A percentile compares a stretch with the other conserved stretches of the same genome.
phyloP scores from a whole-genome alignment of 37 sponge, comb jelly and placozoan species.

The Dysidea cf. avara region DNA sequence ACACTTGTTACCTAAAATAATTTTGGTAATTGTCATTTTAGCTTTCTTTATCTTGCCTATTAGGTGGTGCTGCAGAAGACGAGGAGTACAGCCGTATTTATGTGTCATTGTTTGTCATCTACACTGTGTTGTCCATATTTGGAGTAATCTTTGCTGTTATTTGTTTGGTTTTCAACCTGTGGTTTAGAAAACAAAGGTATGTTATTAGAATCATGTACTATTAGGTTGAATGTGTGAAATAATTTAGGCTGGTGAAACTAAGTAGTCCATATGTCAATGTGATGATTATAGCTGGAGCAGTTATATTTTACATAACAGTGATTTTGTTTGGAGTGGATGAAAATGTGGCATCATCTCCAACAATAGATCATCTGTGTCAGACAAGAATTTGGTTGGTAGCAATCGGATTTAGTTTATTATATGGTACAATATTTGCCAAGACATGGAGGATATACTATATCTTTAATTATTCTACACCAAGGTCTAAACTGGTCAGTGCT shows the following conservation, averaged over 20 bases:
- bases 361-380: constrained; percentile 20
- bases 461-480: constrained; percentile 8
- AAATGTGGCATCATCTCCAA: background rate
- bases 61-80: constrained; percentile 22
- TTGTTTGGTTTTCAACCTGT: background rate
- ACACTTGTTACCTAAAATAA: too few relatives aligned
- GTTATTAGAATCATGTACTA: background rate
- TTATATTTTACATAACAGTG: constrained; percentile 46
- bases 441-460: constrained; percentile 66
- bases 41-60: too few relatives aligned
- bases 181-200: background rate
- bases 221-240: background rate
- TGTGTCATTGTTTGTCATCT: constrained; percentile 7
- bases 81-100: constrained; percentile 5
- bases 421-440: constrained; percentile 54
- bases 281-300: constrained; percentile 42
- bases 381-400: constrained; percentile 40
- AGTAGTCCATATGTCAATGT: constrained; percentile 60
- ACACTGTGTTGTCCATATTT: constrained; percentile 11
- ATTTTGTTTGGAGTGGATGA: constrained; percentile 50
- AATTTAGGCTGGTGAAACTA: constrained; percentile 47
- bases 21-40: too few relatives aligned
- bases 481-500: too few relatives aligned
- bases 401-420: constrained; percentile 48
- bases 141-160: background rate